A percentile compares a stretch with the other conserved stretches of the same genome.
Evolutionary conservation across 2,797 vertebrate genomes (phyloP).

Genomic region (Borostomias antarcticus): DNA sequence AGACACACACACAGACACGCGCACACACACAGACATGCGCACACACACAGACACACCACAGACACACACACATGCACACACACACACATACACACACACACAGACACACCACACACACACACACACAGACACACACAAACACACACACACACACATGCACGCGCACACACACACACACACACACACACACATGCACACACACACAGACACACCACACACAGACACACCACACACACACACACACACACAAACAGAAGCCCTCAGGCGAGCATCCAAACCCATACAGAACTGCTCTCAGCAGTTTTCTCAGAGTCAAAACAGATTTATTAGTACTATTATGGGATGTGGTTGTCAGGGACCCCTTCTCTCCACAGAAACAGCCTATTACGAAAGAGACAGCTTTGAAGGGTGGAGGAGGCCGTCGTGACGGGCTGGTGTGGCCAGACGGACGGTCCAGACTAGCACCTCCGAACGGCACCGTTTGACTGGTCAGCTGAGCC

Average conservation of each 20-base stretch:
- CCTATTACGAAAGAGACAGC: not conserved
- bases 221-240: too few relatives aligned
- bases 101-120: too few relatives aligned
- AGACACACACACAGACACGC: not conserved
- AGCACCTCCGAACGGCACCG: too few relatives aligned
- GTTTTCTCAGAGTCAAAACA: constrained; percentile 43
- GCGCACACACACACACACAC: constrained; percentile 5
- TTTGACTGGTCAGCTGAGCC: too few relatives aligned
- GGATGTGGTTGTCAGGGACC: not conserved
- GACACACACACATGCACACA: constrained; percentile 24
- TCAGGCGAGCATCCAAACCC: constrained; percentile 23
- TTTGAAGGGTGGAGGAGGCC: not conserved
- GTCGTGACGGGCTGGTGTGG: not conserved
- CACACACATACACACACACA: constrained; percentile 13
- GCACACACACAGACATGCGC: constrained; percentile 3
- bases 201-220: too few relatives aligned
- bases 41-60: not conserved
- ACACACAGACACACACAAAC: not conserved
- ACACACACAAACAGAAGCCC: constrained; percentile 2
- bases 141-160: not conserved
- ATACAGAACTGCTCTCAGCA: constrained; percentile 27
- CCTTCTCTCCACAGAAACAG: constrained; percentile 12
- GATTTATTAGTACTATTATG: constrained; percentile 21
- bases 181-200: constrained; percentile 12
- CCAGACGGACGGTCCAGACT: not conserved